A percentile compares a stretch with the other conserved stretches of the same genome.
Evolutionary conservation across 2,888 invertebrate genomes (phyloP).

Genomic region (Philaethria dido): DNA sequence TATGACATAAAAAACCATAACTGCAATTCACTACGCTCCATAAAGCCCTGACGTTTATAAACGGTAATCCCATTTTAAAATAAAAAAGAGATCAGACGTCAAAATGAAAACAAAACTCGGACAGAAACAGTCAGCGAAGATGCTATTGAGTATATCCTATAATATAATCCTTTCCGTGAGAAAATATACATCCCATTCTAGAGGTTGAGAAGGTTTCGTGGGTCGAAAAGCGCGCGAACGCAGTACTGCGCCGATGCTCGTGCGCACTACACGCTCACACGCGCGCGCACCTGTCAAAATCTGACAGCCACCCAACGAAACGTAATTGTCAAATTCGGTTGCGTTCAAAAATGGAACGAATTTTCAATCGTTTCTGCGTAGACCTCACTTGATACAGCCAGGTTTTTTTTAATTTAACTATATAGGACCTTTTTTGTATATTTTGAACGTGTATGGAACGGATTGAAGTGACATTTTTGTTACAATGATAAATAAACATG

Average conservation of each 20-base stretch:
- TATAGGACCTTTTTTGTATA: constrained; percentile 19
- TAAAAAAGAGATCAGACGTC: constrained; percentile 60
- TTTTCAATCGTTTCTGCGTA: constrained; percentile 55
- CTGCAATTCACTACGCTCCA: constrained; percentile 66
- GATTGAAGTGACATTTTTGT: constrained; percentile 53
- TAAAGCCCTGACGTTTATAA: constrained; percentile 67
- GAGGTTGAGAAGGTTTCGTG: constrained; percentile 76
- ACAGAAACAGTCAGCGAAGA: constrained; percentile 70
- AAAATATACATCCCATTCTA: constrained; percentile 67
- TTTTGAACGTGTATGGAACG: constrained; percentile 31
- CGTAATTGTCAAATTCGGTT: constrained; percentile 41
- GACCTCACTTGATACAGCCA: constrained; percentile 54
- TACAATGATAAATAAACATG: constrained; percentile 50
- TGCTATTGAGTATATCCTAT: constrained; percentile 55
- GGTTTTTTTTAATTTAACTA: constrained; percentile 24
- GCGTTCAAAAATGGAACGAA: constrained; percentile 63
- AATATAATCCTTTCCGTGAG: constrained; percentile 72
- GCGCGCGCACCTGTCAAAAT: constrained; percentile 67
- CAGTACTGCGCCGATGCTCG: constrained; percentile 80
- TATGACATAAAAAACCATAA: constrained; percentile 61
- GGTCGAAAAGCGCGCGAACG: constrained; percentile 82
- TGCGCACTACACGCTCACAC: constrained; percentile 78
- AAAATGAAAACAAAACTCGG: constrained; percentile 64
- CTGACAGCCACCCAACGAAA: constrained; percentile 61
- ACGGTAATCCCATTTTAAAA: constrained; percentile 70